Evolutionary conservation across 37 sponge, comb jelly and placozoan genomes (phyloP), one percentile per base, ranked within the genome.

Genomic region (Cliona cf. orientalis): DNA sequence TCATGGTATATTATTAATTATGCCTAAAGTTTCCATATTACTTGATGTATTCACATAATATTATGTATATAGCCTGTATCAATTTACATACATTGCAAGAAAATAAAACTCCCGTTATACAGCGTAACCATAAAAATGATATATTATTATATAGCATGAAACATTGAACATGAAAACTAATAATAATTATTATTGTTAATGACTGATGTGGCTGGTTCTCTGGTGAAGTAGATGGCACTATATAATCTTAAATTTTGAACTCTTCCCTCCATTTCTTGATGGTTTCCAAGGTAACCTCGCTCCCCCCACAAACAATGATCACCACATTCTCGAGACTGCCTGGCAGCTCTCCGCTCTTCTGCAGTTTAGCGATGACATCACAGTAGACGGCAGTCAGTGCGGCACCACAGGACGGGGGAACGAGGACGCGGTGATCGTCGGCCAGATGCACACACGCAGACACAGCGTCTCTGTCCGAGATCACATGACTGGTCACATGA

Each of bases 301-400:
- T 94, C 2, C 99, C 99, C 12, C 99, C 99, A 79, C 99, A 98
- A 37, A 98, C 97, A 56, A 98, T 76, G 11, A 90, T 89, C 33
- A 98, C 89, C 0, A 82, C 32, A 61, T 84, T 76, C 29, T 63
- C 40, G 19, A 75, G 34, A 0, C 53, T 23, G 5, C 35, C 21
- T 60, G 97, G 92, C 2, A 94, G 78, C 42, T 53, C 25, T 32
- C 90, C 92, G 0, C 66, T 45, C 26, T 49, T 39, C 66, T 89
- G 92, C 39, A 91, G 81, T 0, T 80, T 40, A 1, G 45, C 4
- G 19, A 92, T 42, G 2, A 46, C 36, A 35, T 61, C 71, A 2
- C 71, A 74, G 78, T 96, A 96, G 22, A 90, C 81, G 0, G 84
- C 92, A 37, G 99, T 80, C 14, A 98, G 76, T 1, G 97, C 87